These are phyloP conservation scores for Cylas formicarius DNA, from an alignment of 1,140 invertebrate species.

Conservation along the genomic window DNA sequence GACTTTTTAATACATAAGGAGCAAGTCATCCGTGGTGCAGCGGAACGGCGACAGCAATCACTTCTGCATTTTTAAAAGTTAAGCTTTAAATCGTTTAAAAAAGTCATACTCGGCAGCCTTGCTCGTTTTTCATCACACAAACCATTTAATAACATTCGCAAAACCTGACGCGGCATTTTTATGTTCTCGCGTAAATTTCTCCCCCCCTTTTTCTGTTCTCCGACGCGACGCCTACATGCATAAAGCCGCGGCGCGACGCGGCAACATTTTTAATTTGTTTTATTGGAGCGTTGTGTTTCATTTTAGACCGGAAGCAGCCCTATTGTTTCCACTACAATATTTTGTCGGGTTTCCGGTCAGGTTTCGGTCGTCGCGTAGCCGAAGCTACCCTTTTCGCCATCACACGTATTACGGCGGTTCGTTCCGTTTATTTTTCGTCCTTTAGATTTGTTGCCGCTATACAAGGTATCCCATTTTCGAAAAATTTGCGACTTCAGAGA, in stretches of 20 bases:
- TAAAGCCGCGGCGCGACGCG: constrained; percentile 1
- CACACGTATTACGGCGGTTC: no score
- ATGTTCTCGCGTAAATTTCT: constrained; percentile 23
- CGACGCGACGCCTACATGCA: constrained; percentile 3
- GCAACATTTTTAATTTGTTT: constrained; percentile 28
- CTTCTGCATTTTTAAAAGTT: constrained; percentile 18
- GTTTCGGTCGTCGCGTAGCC: constrained; percentile 18
- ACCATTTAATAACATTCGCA: constrained; percentile 28
- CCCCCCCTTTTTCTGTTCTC: constrained; percentile 6
- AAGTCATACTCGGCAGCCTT: constrained; percentile 18
- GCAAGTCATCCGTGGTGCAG: no score
- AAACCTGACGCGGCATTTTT: constrained; percentile 24
- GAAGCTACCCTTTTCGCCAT: constrained; percentile 13
- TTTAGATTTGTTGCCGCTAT: no score
- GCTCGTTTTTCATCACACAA: constrained; percentile 23
- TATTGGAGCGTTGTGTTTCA: constrained; percentile 25
- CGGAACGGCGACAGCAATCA: no score
- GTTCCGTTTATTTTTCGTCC: no score
- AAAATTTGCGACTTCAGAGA: no score
- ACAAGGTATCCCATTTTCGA: no score
- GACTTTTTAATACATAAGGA: no score
- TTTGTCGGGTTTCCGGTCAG: constrained; percentile 23
- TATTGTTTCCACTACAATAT: constrained; percentile 28
- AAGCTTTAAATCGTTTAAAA: constrained; percentile 19
- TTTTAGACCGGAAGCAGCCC: constrained; percentile 21